Evolutionary conservation across 1,140 invertebrate species (phyloP).

Genomic region (Trachelipus rathkii): DNA sequence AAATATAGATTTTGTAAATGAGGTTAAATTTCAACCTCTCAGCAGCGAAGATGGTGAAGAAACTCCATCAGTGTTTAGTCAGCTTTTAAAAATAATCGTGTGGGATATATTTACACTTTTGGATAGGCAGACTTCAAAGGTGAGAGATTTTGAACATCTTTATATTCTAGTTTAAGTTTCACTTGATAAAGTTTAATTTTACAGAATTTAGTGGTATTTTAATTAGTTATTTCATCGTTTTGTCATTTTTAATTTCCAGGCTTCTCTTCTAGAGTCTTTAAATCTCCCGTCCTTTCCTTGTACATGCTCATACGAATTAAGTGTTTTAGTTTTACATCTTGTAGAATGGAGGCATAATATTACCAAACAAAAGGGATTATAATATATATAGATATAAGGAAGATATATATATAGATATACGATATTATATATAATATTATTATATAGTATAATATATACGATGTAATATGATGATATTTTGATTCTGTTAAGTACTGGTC

Average conservation of each 20-base stretch:
- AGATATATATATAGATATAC: too few relatives aligned
- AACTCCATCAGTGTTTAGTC: conserved; percentile 26
- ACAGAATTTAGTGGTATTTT: too few relatives aligned
- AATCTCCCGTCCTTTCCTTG: conserved; percentile 32
- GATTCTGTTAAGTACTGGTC: too few relatives aligned
- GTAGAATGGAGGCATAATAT: conserved; percentile 25
- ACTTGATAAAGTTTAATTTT: too few relatives aligned
- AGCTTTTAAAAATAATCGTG: conserved; percentile 33
- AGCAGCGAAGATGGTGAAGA: conserved; percentile 26
- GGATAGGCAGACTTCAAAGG: conserved; percentile 18
- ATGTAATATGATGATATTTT: too few relatives aligned
- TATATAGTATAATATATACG: too few relatives aligned
- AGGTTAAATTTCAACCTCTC: conserved; percentile 1
- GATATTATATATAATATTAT: too few relatives aligned
- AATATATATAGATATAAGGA: too few relatives aligned
- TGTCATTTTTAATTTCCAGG: conserved; percentile 32
- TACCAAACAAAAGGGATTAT: conserved; percentile 19
- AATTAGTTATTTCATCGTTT: too few relatives aligned
- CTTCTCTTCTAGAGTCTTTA: conserved; percentile 39
- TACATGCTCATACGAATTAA: conserved; percentile 36
- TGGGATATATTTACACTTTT: conserved; percentile 36
- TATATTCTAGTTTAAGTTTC: too few relatives aligned
- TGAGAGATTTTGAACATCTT: conserved; percentile 20
- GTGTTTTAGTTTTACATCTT: conserved; percentile 24
- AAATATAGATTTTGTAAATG: background rate